Percentiles rank a stretch among this genome's conserved stretches.
Conservation (phyloP, 2,113 vertebrate genomes). For the Abramis brama region DNA sequence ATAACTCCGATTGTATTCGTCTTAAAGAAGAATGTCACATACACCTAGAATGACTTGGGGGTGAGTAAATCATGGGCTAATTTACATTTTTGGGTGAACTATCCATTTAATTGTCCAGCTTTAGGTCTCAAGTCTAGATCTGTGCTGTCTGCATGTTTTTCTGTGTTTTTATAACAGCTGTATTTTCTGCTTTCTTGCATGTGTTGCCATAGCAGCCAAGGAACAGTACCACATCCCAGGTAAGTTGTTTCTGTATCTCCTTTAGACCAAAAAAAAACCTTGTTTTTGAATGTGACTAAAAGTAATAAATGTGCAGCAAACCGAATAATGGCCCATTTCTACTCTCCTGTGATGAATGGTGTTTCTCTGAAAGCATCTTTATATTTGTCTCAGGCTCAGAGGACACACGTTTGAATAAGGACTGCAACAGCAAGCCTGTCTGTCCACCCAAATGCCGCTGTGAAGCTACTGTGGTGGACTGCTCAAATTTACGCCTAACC, state of each 20-base stretch:
- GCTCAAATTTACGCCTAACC: constrained; percentile 90
- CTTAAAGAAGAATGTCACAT: too few relatives aligned
- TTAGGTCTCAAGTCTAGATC: neutral
- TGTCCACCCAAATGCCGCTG: constrained; percentile 96
- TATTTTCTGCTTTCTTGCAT: constrained; percentile 44
- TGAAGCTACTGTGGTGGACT: constrained; percentile 90
- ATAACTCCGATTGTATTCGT: too few relatives aligned
- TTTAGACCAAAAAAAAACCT: too few relatives aligned
- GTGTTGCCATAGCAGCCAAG: constrained; percentile 81
- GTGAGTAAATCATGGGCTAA: too few relatives aligned
- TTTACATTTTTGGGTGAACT: too few relatives aligned
- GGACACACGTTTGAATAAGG: constrained; percentile 89
- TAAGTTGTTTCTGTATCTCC: constrained; percentile 66
- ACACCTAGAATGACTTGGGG: too few relatives aligned
- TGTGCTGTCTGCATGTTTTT: constrained; percentile 64
- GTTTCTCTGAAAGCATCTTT: neutral
- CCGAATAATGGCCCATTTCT: neutral
- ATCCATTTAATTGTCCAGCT: neutral
- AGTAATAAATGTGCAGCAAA: neutral
- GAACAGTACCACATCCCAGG: constrained; percentile 85
- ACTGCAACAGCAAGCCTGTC: constrained; percentile 89
- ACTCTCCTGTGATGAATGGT: neutral
- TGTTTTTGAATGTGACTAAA: neutral
- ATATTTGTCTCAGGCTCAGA: constrained; percentile 81
- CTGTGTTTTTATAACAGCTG: neutral